Base-by-base conservation (phyloP, 2,113 vertebrate genomes). In the Rhinogobius similis region DNA sequence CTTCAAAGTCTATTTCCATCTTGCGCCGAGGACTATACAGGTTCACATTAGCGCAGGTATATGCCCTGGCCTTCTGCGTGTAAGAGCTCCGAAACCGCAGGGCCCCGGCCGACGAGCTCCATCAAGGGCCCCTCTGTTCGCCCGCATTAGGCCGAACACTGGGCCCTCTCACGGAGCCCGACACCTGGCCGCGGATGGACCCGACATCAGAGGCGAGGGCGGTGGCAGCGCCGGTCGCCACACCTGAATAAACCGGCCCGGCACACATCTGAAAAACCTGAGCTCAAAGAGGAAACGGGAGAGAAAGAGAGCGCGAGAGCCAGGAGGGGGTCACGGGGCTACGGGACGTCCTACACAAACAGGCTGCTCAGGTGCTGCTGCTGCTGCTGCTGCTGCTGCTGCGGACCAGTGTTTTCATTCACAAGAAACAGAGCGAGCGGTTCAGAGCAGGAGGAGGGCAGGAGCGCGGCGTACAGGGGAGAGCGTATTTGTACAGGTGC, bases 211-310 rank as follows among this genome's bases (percentile, higher is more conserved):
- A 83, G 77, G 73, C 77, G 3, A 62, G 78, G 82, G 85, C 65
- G 83, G 80, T 24, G 72, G 87, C 79, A 75, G 70, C 58, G 20
- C 61, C 27, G 74, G 75, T 66, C 73, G 67, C 82, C 85, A 84
- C 88, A 90, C 90, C 90, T 90, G 89, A 90, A 87, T 85, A 89
- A 90, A 84, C 80, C 85, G 82, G 32, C 62, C 65, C 20, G 65
- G 46, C 69, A 81, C 88, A 88, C 90, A 86, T 88, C 87, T 81
- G 71, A 85, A 84, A 41, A 89, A 78, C 75, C 72, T 50, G 71
- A 68, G 73, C 82, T 74, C 64, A 62, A 27, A 70, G 68, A 68
- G 52, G 46, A 55, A 14, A 11, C 12, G 26, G 24, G 48, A 63
- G 55, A 48, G 62, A 68, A 62, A 62, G 61, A 29, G 26, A 9